These are phyloP conservation scores for Sacculina carcini DNA, from an alignment of 2,888 invertebrate genomes.

Conservation along the genomic window DNA sequence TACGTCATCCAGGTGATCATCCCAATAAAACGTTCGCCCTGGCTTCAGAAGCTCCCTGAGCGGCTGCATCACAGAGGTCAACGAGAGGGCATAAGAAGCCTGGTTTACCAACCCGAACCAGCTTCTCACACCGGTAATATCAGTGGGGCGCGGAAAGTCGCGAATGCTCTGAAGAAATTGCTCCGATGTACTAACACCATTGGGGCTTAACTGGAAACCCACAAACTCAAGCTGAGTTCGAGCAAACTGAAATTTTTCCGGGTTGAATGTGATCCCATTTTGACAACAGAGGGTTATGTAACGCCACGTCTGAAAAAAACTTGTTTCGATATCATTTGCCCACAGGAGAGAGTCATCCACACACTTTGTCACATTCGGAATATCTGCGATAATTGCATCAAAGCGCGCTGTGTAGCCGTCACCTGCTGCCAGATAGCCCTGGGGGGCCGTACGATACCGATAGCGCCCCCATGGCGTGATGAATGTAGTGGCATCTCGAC, in stretches of 20 bases:
- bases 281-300: not conserved
- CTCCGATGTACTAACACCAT: too few relatives aligned
- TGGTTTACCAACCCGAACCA: constrained; percentile 7
- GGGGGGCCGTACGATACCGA: constrained; percentile 4
- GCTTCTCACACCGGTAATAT: not conserved
- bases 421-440: constrained; percentile 6
- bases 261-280: constrained; percentile 4
- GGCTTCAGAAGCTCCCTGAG: constrained; percentile 1
- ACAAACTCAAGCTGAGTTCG: constrained; percentile 5
- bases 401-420: constrained; percentile 2
- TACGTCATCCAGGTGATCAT: not conserved
- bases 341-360: constrained; percentile 6
- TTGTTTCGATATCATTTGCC: not conserved
- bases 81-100: constrained; percentile 2
- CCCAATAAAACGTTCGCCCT: not conserved
- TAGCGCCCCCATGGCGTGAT: constrained; percentile 7
- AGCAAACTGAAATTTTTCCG: constrained; percentile 7
- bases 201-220: constrained; percentile 1
- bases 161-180: too few relatives aligned
- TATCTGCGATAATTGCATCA: constrained; percentile 3
- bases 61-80: not conserved
- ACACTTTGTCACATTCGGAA: constrained; percentile 1
- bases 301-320: constrained; percentile 2
- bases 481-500: constrained; percentile 5
- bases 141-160: not conserved